A percentile compares a stretch with the other conserved stretches of the same genome.
phyloP scores from a whole-genome alignment of 2,888 invertebrate genomes.

The Agrochola litura region DNA sequence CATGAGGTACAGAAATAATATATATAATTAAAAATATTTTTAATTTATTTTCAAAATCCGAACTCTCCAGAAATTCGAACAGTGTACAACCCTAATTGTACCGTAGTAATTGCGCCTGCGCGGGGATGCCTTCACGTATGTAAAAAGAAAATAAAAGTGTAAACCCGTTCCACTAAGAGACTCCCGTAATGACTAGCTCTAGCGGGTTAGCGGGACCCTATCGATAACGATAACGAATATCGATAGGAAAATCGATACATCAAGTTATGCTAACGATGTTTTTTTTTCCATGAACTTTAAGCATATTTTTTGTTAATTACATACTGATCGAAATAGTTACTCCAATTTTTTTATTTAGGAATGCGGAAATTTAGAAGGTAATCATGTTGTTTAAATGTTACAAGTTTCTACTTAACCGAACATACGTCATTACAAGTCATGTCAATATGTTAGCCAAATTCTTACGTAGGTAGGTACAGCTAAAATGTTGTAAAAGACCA shows the following conservation, averaged over 20 bases:
- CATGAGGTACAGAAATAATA: no score
- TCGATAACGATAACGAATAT: constrained; percentile 63
- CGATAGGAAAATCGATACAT: constrained; percentile 27
- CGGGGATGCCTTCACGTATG: constrained; percentile 82
- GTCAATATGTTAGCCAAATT: not conserved
- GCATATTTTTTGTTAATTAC: constrained; percentile 19
- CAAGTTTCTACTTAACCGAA: constrained; percentile 15
- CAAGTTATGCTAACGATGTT: constrained; percentile 27
- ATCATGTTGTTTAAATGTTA: constrained; percentile 19
- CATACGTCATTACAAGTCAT: constrained; percentile 9
- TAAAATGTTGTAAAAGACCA: constrained; percentile 21
- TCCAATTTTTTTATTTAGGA: constrained; percentile 22
- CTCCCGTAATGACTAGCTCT: constrained; percentile 84
- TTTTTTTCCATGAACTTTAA: constrained; percentile 1
- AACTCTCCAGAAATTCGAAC: not conserved
- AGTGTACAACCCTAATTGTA: constrained; percentile 65
- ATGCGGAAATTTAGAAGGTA: constrained; percentile 45
- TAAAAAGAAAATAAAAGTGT: constrained; percentile 85
- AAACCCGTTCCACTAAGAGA: constrained; percentile 85
- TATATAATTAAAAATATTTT: no score
- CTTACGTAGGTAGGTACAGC: not conserved
- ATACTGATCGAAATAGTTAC: constrained; percentile 26
- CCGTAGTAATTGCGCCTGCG: constrained; percentile 80
- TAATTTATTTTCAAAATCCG: not conserved
- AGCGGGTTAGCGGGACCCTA: constrained; percentile 73